phyloP scores from a whole-genome alignment of 2,113 vertebrate species.

The Arothron firmamentum region DNA sequence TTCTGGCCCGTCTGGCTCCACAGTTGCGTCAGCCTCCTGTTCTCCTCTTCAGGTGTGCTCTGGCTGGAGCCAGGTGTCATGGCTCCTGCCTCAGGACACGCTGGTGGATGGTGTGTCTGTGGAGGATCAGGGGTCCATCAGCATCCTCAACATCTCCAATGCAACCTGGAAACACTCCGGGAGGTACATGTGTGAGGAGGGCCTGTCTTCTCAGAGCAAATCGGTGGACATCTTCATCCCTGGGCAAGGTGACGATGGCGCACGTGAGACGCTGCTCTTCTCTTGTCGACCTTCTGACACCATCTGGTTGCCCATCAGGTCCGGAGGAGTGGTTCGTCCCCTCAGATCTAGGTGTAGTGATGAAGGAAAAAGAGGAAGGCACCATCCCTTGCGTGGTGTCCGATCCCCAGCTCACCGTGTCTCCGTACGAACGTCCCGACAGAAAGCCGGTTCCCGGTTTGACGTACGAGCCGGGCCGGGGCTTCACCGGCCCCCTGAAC shows the following conservation, averaged over 20 bases:
- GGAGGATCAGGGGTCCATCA: constrained; percentile 67
- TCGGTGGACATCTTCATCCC: constrained; percentile 85
- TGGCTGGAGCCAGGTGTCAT: constrained; percentile 71
- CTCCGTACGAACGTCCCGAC: constrained; percentile 77
- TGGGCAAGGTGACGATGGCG: constrained; percentile 62
- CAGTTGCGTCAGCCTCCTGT: background rate
- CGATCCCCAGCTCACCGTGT: constrained; percentile 80
- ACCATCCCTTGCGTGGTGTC: constrained; percentile 89
- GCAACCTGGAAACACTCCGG: constrained; percentile 82
- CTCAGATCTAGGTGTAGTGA: constrained; percentile 72
- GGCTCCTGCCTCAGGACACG: constrained; percentile 60
- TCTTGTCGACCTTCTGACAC: background rate
- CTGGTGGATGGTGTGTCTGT: constrained; percentile 8
- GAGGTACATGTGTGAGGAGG: constrained; percentile 79
- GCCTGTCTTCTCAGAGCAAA: constrained; percentile 48
- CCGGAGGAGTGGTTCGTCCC: constrained; percentile 83
- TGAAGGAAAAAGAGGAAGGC: constrained; percentile 73
- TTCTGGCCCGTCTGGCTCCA: background rate
- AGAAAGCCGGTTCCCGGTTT: constrained; percentile 54
- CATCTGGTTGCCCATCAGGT: constrained; percentile 64
- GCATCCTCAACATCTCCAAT: constrained; percentile 74
- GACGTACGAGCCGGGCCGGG: constrained; percentile 76
- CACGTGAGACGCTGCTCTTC: too few relatives aligned
- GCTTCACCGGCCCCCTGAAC: constrained; percentile 84
- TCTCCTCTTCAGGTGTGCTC: constrained; percentile 69